phyloP scores from a whole-genome alignment of 2,113 vertebrate species.

The Motacilla alba region DNA sequence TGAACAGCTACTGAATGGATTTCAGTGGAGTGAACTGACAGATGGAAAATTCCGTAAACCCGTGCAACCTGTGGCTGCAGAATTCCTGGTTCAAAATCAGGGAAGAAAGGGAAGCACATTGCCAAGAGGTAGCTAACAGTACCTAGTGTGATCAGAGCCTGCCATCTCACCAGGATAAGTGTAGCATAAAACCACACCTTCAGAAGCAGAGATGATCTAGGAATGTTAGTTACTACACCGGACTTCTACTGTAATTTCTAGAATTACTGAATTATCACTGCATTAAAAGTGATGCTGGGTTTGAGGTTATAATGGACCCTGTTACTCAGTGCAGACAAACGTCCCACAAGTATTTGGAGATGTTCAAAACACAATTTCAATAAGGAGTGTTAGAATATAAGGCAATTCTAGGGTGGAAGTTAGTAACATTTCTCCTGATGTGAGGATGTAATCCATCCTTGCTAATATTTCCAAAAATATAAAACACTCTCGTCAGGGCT shows the following conservation, averaged over 20 bases:
- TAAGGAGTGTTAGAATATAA: neutral
- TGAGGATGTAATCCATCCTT: neutral
- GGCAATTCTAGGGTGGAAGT: neutral
- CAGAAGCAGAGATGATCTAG: neutral
- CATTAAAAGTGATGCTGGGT: neutral
- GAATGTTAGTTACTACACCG: neutral
- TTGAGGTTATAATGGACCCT: neutral
- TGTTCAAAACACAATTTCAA: neutral
- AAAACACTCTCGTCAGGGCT: neutral
- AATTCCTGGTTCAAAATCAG: neutral
- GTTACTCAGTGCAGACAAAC: neutral
- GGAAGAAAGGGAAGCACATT: neutral
- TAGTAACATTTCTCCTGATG: neutral
- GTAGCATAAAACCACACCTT: neutral
- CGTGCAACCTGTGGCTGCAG: neutral
- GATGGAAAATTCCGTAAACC: neutral
- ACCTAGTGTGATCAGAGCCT: neutral
- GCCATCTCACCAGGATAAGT: neutral
- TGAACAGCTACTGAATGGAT: neutral
- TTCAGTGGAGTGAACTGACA: neutral
- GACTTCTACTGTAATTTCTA: neutral
- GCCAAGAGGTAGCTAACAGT: neutral
- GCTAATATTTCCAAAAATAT: neutral
- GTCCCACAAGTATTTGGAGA: neutral
- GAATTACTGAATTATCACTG: neutral